These are phyloP conservation scores for Drosophila mercatorum DNA, from an alignment of 2,888 invertebrate species.

Conservation along the genomic window DNA sequence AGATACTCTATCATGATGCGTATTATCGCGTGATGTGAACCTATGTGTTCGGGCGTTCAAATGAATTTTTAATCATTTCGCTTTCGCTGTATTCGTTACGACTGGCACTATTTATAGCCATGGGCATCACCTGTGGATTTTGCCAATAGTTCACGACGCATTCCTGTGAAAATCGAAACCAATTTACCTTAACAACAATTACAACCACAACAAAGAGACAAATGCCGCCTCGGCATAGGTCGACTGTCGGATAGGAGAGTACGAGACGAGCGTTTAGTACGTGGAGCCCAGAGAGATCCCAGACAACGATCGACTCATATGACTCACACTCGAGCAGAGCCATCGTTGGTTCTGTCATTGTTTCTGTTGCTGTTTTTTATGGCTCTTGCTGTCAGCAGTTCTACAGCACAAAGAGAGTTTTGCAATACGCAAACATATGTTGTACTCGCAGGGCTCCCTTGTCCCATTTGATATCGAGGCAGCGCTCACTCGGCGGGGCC, in stretches of 20 bases:
- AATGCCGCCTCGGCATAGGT: conserved; percentile 36
- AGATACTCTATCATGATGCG: conserved; percentile 22
- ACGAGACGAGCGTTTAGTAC: neutral
- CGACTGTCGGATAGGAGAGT: neutral
- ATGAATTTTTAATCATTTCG: conserved; percentile 22
- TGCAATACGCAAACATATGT: conserved; percentile 63
- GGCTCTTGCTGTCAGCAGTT: conserved; percentile 61
- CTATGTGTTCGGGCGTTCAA: conserved; percentile 24
- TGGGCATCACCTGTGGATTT: conserved; percentile 48
- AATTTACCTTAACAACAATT: conserved; percentile 33
- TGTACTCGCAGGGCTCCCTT: conserved; percentile 16
- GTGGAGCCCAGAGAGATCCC: conserved; percentile 19
- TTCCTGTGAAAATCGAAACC: conserved; percentile 48
- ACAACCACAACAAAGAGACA: conserved; percentile 47
- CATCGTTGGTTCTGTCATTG: conserved; percentile 49
- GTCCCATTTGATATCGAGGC: conserved; percentile 44
- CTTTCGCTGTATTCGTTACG: conserved; percentile 8
- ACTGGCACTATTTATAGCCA: conserved; percentile 51
- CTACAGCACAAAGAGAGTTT: conserved; percentile 53
- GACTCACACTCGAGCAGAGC: conserved; percentile 42
- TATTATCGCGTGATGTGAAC: conserved; percentile 10
- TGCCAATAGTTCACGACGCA: conserved; percentile 21
- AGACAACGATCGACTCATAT: conserved; percentile 54
- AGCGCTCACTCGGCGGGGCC: conserved; percentile 30
- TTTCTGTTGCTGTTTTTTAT: conserved; percentile 25